Conservation (phyloP, 2,113 vertebrate genomes). For the Alectura lathami region DNA sequence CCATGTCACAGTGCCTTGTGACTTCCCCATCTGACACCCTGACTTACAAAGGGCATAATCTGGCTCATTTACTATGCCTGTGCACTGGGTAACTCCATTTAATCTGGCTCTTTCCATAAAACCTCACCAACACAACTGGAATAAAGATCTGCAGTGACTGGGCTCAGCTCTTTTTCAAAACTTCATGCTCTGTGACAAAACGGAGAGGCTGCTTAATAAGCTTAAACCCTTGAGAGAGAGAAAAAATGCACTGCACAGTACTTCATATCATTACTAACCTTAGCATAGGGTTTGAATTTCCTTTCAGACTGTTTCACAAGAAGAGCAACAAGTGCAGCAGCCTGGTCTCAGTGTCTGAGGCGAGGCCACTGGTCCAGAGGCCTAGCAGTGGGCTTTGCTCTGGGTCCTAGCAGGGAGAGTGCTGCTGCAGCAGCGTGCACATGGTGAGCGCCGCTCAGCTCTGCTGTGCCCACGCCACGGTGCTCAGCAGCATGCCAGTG, state of each 20-base stretch:
- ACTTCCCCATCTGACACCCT: not conserved
- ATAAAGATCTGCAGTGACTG: not conserved
- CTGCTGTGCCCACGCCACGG: not conserved
- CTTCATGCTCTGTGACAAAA: not conserved
- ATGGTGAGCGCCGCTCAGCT: not conserved
- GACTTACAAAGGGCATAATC: not conserved
- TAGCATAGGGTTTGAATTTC: not conserved
- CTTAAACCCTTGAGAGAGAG: not conserved
- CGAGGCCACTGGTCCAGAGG: not conserved
- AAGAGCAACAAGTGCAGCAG: not conserved
- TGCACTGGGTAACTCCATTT: not conserved
- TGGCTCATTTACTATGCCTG: not conserved
- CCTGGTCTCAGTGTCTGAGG: not conserved
- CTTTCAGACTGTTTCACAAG: not conserved
- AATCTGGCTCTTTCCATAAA: conserved; percentile 6
- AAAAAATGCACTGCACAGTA: not conserved
- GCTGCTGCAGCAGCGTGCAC: not conserved
- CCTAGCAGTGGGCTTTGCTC: not conserved
- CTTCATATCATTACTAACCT: not conserved
- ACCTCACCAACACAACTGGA: not conserved
- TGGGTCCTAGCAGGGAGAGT: not conserved
- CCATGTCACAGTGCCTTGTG: not conserved
- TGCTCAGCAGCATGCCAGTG: not conserved
- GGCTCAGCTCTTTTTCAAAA: not conserved
- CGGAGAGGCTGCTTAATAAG: not conserved